A percentile compares a stretch with the other conserved stretches of the same genome.
Conservation (phyloP, 2,113 vertebrate genomes). For the Poecile atricapillus region DNA sequence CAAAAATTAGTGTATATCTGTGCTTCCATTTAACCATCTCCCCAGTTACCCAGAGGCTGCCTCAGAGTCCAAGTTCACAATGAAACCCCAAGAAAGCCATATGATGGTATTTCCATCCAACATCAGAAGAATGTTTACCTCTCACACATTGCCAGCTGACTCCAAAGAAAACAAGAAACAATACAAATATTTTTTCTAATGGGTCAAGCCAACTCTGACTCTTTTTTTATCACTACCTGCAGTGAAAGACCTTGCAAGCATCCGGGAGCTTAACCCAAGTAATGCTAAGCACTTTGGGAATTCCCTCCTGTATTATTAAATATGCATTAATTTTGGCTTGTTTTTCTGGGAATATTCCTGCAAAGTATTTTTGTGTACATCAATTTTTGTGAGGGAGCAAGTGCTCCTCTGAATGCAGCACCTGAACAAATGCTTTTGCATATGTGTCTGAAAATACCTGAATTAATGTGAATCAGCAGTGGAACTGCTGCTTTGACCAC, state of each 20-base stretch:
- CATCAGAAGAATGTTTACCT: not conserved
- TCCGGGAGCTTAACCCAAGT: not conserved
- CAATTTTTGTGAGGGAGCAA: not conserved
- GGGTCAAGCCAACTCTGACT: not conserved
- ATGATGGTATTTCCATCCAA: not conserved
- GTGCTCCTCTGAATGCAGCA: not conserved
- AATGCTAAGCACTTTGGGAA: not conserved
- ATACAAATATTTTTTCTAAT: not conserved
- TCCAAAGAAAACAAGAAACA: not conserved
- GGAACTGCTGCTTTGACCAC: not conserved
- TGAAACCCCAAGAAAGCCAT: not conserved
- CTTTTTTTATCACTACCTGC: not conserved
- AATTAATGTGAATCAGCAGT: not conserved
- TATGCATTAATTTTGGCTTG: not conserved
- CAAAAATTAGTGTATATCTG: accelerated
- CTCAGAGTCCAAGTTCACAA: accelerated
- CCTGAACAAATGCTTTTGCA: not conserved
- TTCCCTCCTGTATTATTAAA: not conserved
- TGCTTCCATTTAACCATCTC: not conserved
- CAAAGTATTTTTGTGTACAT: not conserved
- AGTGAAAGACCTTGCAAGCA: not conserved
- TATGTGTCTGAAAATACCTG: not conserved
- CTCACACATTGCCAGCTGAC: not conserved
- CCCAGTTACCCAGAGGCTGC: accelerated
- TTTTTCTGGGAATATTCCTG: not conserved